A percentile compares a stretch with the other conserved stretches of the same genome.
phyloP scores from a whole-genome alignment of 2,888 invertebrate genomes.

The Trachelus troglodyta region DNA sequence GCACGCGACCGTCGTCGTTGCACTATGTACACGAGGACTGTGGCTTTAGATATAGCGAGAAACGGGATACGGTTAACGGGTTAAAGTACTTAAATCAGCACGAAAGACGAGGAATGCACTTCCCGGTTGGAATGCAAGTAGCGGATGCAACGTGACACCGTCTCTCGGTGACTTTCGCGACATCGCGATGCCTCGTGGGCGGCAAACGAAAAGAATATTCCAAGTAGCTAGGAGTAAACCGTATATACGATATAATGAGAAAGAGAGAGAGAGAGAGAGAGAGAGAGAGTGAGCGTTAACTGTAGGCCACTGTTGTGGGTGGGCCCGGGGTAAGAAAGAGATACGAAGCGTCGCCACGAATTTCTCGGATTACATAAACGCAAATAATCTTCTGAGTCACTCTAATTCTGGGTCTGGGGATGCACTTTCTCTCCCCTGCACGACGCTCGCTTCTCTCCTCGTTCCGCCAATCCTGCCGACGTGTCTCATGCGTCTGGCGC shows the following conservation, averaged over 20 bases:
- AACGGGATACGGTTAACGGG: not conserved
- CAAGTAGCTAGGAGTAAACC: not conserved
- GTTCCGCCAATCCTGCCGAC: constrained; percentile 5
- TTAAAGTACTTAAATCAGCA: not conserved
- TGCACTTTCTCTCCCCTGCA: constrained; percentile 25
- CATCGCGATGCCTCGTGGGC: constrained; percentile 10
- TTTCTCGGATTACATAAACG: constrained; percentile 36
- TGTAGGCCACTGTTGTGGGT: not conserved
- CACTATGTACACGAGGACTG: not conserved
- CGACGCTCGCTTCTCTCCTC: constrained; percentile 9
- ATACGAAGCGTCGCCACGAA: constrained; percentile 24
- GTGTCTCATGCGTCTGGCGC: constrained; percentile 28
- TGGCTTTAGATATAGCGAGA: not conserved
- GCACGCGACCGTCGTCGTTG: not conserved
- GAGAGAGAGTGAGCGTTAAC: too few species aligned
- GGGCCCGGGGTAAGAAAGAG: not conserved
- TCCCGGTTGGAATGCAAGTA: not conserved
- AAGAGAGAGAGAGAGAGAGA: too few species aligned
- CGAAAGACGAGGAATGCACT: not conserved
- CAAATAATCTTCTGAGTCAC: constrained; percentile 39
- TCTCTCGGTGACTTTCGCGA: not conserved
- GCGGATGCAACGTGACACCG: not conserved
- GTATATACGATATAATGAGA: not conserved
- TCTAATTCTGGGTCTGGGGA: constrained; percentile 38
- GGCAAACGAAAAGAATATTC: not conserved